These are phyloP conservation scores for Cataglyphis cursor DNA, from an alignment of 2,888 invertebrate genomes.

Conservation along the genomic window DNA sequence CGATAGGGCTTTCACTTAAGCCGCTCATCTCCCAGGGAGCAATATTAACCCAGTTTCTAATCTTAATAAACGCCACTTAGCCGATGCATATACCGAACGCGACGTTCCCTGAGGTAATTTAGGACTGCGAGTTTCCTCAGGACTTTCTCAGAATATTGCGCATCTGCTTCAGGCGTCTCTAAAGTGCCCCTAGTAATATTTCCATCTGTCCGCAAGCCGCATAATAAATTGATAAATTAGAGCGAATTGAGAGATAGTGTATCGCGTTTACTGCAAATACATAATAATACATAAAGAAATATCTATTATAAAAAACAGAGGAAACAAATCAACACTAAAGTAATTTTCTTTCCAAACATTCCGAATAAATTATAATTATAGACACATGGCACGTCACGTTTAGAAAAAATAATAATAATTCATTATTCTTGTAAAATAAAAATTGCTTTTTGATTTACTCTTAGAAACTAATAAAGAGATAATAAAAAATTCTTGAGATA, in stretches of 20 bases:
- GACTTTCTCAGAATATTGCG: slow-evolving; percentile 45
- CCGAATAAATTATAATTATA: background rate
- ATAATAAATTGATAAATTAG: background rate
- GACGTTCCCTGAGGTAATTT: slow-evolving; percentile 49
- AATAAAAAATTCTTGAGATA: slow-evolving; percentile 4
- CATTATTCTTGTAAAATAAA: slow-evolving; percentile 14
- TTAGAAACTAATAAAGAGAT: background rate
- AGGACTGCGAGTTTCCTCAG: slow-evolving; percentile 9
- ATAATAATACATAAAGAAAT: background rate
- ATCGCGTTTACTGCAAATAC: background rate
- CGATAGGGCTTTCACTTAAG: slow-evolving; percentile 65
- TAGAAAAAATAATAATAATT: background rate
- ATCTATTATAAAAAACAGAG: background rate
- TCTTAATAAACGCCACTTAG: slow-evolving; percentile 64
- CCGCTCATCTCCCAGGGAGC: slow-evolving; percentile 58
- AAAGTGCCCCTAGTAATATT: slow-evolving; percentile 3
- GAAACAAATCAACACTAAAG: background rate
- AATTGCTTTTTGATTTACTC: slow-evolving; percentile 11
- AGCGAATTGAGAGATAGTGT: background rate
- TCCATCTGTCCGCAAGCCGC: background rate
- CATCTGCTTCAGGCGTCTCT: slow-evolving; percentile 14
- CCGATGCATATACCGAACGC: slow-evolving; percentile 52
- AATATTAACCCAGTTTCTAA: slow-evolving; percentile 68
- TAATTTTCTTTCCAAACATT: background rate
- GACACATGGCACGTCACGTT: background rate